phyloP scores from a whole-genome alignment of 2,888 invertebrate genomes.

The Ypsolopha scabrella region DNA sequence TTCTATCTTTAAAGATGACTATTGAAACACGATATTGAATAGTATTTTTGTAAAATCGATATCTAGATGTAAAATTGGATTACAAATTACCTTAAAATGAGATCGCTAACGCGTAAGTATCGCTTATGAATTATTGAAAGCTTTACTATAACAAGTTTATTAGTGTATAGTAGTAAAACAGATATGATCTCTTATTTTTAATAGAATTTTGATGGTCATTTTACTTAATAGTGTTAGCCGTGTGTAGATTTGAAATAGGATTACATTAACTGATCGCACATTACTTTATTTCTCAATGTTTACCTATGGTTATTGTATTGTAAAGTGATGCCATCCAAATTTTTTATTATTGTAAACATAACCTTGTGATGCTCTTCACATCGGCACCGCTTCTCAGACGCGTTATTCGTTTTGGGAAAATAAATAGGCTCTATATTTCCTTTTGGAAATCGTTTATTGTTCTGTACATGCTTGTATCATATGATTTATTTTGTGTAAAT shows the following conservation, averaged over 20 bases:
- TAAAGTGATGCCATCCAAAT: slow-evolving; percentile 43
- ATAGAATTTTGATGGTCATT: slow-evolving; percentile 66
- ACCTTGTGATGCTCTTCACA: slow-evolving; percentile 17
- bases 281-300: slow-evolving; percentile 17
- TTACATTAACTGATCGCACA: slow-evolving; percentile 35
- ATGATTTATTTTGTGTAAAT: slow-evolving; percentile 7
- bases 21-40: too few relatives aligned
- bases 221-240: slow-evolving; percentile 64
- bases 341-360: slow-evolving; percentile 16
- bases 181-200: slow-evolving; percentile 67
- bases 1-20: too few relatives aligned
- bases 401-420: too few relatives aligned
- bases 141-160: slow-evolving; percentile 61
- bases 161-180: slow-evolving; percentile 59
- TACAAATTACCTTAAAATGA: not conserved
- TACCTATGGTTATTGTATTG: slow-evolving; percentile 15
- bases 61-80: not conserved
- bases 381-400: slow-evolving; percentile 32
- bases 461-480: slow-evolving; percentile 56
- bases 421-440: slow-evolving; percentile 14
- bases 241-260: slow-evolving; percentile 45
- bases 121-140: slow-evolving; percentile 42
- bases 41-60: too few relatives aligned
- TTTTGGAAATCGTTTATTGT: slow-evolving; percentile 22
- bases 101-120: slow-evolving; percentile 28